Evolutionary conservation across 2,113 vertebrate species (phyloP), one percentile per base, ranked within the genome.

Genomic region (Hiodon tergisus): DNA sequence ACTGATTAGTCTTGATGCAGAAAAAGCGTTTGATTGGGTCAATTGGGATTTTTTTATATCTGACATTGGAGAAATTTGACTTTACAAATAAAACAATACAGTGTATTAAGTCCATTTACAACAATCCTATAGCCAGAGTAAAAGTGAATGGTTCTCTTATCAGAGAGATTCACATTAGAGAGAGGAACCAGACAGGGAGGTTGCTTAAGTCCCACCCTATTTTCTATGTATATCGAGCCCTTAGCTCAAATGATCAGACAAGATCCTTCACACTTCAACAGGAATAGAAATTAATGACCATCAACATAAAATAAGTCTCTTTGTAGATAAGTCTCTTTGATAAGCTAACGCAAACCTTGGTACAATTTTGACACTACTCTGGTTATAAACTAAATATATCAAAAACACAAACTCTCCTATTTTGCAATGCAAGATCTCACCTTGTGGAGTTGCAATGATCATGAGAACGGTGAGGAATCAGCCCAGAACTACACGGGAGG

Each of bases 121-220:
- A 57, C 55, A 57, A 68, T 31, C 31, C 31, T 31, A 31, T 2
- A 31, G 31, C 31, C 2, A 31, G 46, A n/a, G 13, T 68, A 9
- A 68, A 68, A 68, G 67, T 14, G 3, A 68, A 51, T 52, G 47
- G 13, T 4, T 51, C 50, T n/a, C 13, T 68, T 68, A 61, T 16
- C 16, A 4, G 57, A 16, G 4, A n/a, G 67, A 61, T 46, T 74
- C 16, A 16, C 4, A 74, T n/a, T 51, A 11, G 3, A 6, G 31
- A 31, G 31, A 31, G 31, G 47, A 59, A 71, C 69, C 51, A n/a
- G 55, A 59, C 77, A 54, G 73, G 68, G 31, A 60, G 47, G 6
- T 13, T 50, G 5, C 54, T 67, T 17, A 58, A 31, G 13, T 67
- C 62, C 11, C 31, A 31, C 31, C 31, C 31, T 31, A 31, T 31